Base-by-base conservation (phyloP, 1,140 invertebrate genomes). In the Subanguina moxae region DNA sequence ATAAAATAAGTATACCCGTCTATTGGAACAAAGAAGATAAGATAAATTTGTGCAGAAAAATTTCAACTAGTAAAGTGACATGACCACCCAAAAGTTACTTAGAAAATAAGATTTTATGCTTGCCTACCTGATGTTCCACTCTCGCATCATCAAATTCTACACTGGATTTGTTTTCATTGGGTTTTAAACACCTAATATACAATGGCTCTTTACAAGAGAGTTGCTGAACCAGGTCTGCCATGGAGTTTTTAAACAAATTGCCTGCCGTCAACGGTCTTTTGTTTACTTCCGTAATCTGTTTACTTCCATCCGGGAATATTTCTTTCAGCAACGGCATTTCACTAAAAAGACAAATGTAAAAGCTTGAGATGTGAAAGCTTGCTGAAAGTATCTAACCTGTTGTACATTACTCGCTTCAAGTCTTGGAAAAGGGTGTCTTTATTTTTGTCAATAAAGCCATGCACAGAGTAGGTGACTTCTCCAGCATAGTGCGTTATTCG, bases 401-500 rank as follows among this genome's bases (percentile, higher is more conserved):
- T 66, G 64, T 89, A 88, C 89, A 90, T 90, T 5, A 90, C 82
- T 75, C 88, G 86, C 72, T 90, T 87, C 23, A 90, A 85, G 81
- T 90, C 89, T 30, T 84, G 83, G 78, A 89, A 89, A 8, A 91
- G 84, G 27, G 89, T 87, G 78, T 90, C 89, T 15, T 89, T 85
- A 82, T 90, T 90, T 75, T 88, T 87, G 74, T 90, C 89, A 83
- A 88, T 89, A 80, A 90, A 90, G n/a, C 87, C 88, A 30, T 88
- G 86, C 25, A 88, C 86, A 67, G 87, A 85, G 78, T 90, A 90
- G 19, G 84, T 85, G 1, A 90, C 89, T 19, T 66, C 86, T 13
- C 89, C 89, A 21, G 90, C 89, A 82, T 90, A 90, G 80, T 90
- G 89, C 67, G 87, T 86, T 57, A 90, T 86, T 8, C 87, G 80